phyloP scores from a whole-genome alignment of 2,113 vertebrate species.

The Seriola dumerili region DNA sequence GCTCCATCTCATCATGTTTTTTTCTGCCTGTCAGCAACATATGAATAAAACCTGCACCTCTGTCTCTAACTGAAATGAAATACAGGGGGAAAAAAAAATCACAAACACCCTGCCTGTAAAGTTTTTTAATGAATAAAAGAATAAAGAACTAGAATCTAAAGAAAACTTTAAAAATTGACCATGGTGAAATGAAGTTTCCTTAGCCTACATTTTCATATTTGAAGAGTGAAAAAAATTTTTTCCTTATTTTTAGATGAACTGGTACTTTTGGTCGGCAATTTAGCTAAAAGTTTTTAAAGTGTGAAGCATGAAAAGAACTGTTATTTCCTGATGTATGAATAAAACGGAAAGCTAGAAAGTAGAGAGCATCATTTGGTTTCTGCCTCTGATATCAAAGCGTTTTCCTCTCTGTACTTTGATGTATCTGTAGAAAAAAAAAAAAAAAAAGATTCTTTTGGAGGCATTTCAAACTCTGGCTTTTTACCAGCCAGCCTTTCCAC shows the following conservation, averaged over 20 bases:
- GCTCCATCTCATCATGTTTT: not conserved
- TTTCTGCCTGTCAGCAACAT: slow-evolving; percentile 7
- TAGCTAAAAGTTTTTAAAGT: slow-evolving; percentile 24
- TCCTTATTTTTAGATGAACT: slow-evolving; percentile 19
- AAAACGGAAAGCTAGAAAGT: slow-evolving; percentile 47
- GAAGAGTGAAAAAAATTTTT: not conserved
- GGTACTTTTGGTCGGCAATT: slow-evolving; percentile 28
- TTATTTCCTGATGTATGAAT: slow-evolving; percentile 52
- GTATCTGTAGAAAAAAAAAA: slow-evolving; percentile 40
- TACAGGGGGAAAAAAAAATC: not conserved
- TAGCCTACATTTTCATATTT: slow-evolving; percentile 19
- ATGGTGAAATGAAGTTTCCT: slow-evolving; percentile 8
- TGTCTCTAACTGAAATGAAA: not conserved
- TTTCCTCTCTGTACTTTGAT: slow-evolving; percentile 61
- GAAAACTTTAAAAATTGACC: not conserved
- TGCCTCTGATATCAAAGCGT: slow-evolving; percentile 63
- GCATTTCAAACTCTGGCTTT: slow-evolving; percentile 65
- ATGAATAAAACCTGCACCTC: not conserved
- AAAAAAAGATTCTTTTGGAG: slow-evolving; percentile 50
- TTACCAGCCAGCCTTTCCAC: slow-evolving; percentile 56
- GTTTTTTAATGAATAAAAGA: slow-evolving; percentile 18
- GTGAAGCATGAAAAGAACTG: slow-evolving; percentile 33
- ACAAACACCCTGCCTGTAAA: not conserved
- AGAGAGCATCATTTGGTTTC: slow-evolving; percentile 56
- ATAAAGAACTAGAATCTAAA: not conserved